These are phyloP conservation scores for Noturus placidus DNA, from an alignment of 2,113 vertebrate genomes.

Conservation along the genomic window DNA sequence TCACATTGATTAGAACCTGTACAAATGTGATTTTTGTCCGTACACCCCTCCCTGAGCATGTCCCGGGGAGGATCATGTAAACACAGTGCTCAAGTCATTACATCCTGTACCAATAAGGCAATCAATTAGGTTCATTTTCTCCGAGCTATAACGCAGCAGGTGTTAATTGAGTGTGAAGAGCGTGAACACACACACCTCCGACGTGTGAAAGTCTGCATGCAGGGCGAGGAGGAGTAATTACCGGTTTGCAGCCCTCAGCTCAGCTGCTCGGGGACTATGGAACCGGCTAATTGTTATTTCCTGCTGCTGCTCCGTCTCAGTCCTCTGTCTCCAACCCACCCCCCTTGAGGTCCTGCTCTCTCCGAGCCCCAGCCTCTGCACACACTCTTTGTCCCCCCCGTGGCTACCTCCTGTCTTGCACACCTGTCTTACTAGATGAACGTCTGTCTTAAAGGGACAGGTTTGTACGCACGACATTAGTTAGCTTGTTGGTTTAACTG, in stretches of 20 bases:
- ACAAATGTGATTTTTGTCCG: neutral
- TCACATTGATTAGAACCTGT: neutral
- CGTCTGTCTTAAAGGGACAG: neutral
- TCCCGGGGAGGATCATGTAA: neutral
- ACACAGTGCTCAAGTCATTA: neutral
- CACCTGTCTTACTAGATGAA: neutral
- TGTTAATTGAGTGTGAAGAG: slow-evolving; percentile 4
- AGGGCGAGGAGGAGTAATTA: slow-evolving; percentile 1
- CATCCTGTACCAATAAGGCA: neutral
- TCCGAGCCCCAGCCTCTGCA: neutral
- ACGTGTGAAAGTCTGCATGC: neutral
- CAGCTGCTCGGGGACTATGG: slow-evolving; percentile 44
- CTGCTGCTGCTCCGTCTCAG: slow-evolving; percentile 30
- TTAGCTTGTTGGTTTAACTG: neutral
- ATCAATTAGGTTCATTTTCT: neutral
- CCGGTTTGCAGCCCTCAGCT: slow-evolving; percentile 19
- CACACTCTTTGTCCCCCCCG: neutral
- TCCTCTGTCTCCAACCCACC: neutral
- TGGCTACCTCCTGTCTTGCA: neutral
- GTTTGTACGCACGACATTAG: neutral
- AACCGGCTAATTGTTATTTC: slow-evolving; percentile 54
- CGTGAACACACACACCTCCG: neutral
- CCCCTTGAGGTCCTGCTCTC: neutral
- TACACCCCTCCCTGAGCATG: neutral
- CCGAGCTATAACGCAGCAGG: neutral